Evolutionary conservation across 2,113 vertebrate species (phyloP).

Genomic region (Thalassoma bifasciatum): DNA sequence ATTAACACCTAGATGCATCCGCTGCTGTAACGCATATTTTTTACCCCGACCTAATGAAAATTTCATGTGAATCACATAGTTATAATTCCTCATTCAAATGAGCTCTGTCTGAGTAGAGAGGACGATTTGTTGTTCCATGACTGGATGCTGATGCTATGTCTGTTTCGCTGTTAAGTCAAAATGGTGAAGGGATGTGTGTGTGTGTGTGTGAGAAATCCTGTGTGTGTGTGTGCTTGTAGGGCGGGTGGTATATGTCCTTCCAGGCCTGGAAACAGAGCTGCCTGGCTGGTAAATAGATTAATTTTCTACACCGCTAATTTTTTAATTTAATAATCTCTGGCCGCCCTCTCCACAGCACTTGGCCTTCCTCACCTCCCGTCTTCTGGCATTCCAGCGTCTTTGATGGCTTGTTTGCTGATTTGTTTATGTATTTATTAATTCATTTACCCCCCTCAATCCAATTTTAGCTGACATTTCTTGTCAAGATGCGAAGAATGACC

Average conservation of each 20-base stretch:
- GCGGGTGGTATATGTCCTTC: constrained; percentile 7
- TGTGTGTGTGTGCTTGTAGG: background rate
- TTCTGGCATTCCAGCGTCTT: constrained; percentile 51
- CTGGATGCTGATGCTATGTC: constrained; percentile 20
- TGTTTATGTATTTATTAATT: constrained; percentile 89
- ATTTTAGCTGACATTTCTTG: constrained; percentile 94
- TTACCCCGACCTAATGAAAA: constrained; percentile 62
- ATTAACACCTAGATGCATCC: constrained; percentile 68
- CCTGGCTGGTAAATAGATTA: constrained; percentile 55
- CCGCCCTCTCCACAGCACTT: constrained; percentile 22
- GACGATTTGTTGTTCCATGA: constrained; percentile 44
- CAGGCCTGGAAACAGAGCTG: constrained; percentile 25
- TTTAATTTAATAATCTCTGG: constrained; percentile 64
- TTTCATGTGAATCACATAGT: constrained; percentile 68
- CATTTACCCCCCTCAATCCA: constrained; percentile 87
- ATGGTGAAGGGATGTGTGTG: background rate
- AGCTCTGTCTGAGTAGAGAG: constrained; percentile 43
- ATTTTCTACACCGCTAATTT: constrained; percentile 60
- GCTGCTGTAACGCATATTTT: constrained; percentile 42
- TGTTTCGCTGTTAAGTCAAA: constrained; percentile 7
- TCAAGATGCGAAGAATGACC: constrained; percentile 90
- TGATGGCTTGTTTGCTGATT: constrained; percentile 87
- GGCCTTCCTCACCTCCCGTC: constrained; percentile 67
- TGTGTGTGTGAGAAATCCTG: background rate
- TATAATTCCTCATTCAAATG: constrained; percentile 66